Conservation (phyloP, 2,888 invertebrate species). For the Nezara viridula region DNA sequence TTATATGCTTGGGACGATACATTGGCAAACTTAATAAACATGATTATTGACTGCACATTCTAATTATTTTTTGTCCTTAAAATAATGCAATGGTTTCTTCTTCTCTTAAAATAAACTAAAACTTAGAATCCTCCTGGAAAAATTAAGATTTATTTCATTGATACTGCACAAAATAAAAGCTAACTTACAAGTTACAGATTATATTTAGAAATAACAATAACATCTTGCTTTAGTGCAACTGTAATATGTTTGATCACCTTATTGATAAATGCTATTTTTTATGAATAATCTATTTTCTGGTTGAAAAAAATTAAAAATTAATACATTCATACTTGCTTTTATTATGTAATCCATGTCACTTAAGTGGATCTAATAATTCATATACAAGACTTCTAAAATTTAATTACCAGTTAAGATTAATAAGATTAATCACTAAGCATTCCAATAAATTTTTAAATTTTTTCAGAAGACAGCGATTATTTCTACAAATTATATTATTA, state of each 20-base stretch:
- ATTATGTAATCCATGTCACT: background rate
- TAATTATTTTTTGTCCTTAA: too few species aligned
- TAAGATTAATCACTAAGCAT: background rate
- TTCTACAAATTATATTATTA: slow-evolving; percentile 19
- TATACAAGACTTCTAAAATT: background rate
- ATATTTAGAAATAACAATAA: background rate
- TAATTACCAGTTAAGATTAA: background rate
- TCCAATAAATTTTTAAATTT: background rate
- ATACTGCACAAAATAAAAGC: background rate
- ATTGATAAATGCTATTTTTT: background rate
- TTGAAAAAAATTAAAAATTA: background rate
- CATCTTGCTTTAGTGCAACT: background rate
- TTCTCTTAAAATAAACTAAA: background rate
- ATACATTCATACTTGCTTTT: background rate
- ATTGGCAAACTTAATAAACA: too few species aligned
- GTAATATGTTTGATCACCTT: background rate
- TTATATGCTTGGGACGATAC: too few species aligned
- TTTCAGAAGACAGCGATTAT: slow-evolving; percentile 36
- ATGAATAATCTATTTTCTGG: background rate
- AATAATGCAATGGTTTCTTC: too few species aligned
- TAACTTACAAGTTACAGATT: background rate
- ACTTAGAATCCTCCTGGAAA: background rate
- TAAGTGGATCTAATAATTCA: background rate
- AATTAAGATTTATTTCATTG: background rate
- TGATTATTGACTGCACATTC: too few species aligned